Percentiles rank a stretch among this genome's conserved stretches.
These are phyloP conservation scores for Guaruba guarouba DNA, from an alignment of 2,113 vertebrate species.

Conservation along the genomic window DNA sequence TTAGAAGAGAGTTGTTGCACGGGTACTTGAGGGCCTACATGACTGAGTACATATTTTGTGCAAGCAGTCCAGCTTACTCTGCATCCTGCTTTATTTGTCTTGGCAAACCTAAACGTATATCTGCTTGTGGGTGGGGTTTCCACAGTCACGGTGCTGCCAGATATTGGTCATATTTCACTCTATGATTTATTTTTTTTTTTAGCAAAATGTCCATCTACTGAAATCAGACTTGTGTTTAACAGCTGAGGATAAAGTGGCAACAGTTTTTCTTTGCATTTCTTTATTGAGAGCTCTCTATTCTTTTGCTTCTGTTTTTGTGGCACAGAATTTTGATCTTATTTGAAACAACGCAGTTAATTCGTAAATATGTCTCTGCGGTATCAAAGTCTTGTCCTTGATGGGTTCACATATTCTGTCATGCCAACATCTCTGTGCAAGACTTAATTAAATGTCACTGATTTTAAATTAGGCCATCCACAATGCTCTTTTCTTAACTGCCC, in stretches of 20 bases:
- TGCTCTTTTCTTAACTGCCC: background rate
- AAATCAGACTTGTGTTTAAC: background rate
- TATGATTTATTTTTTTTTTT: background rate
- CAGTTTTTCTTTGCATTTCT: background rate
- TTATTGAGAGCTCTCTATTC: background rate
- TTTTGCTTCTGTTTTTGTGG: background rate
- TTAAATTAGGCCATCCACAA: background rate
- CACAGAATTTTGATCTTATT: background rate
- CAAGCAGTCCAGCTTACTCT: background rate
- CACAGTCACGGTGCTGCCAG: background rate
- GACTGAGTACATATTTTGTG: background rate
- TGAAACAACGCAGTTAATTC: background rate
- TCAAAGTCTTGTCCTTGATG: background rate
- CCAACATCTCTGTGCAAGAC: background rate
- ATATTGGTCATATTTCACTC: background rate
- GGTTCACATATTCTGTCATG: background rate
- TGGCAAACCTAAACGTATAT: background rate
- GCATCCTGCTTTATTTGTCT: constrained; percentile 32
- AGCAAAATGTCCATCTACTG: background rate
- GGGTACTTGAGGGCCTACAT: background rate
- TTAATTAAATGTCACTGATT: background rate
- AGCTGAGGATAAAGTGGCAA: background rate
- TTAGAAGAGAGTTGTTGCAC: background rate
- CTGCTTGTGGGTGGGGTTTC: constrained; percentile 8
- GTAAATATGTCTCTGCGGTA: background rate